Base-by-base conservation (phyloP, 2,113 vertebrate species). In the Etheostoma spectabile region DNA sequence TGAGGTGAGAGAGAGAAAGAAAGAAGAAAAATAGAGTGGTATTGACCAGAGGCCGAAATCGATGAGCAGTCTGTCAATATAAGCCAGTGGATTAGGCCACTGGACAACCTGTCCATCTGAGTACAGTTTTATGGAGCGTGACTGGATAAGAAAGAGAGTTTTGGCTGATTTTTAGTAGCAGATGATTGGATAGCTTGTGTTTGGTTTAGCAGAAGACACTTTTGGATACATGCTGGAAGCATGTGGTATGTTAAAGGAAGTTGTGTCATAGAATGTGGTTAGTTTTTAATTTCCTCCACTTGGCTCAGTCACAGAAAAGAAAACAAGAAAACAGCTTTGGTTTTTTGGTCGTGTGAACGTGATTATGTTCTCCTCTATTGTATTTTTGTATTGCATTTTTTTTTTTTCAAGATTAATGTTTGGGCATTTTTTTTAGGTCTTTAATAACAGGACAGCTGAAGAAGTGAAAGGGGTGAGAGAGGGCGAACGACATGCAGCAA, bases 1-100 rank as follows among this genome's bases (percentile, higher is more conserved):
- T n/a, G 76, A 48, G 13, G 10, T 24, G 60, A 21, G 53, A 24
- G 72, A 46, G 55, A 52, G 48, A 18, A 27, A n/a, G 33, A 12
- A 71, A 45, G 59, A 33, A 74, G 48, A 48, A 60, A 79, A 55
- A 79, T 13, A 77, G 63, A 89, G 84, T 61, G 74, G 46, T 74
- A 61, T 89, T 87, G 87, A 90, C 61, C 62, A n/a, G 73, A 77
- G 59, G 71, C 64, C 65, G 48, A 33, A 45, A 87, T 87, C 51
- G 22, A 83, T 86, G 52, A 53, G 62, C 61, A 35, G 35, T 56
- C 66, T 79, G 80, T 88, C 70, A 65, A 80, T 60, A 75, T 64
- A 69, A 86, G 21, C 61, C 56, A 22, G 75, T 59, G 83, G 79
- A 78, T 74, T 77, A 55, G 83, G 38, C 59, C 27, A 7, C 74